A percentile compares a stretch with the other conserved stretches of the same genome.
Conservation (phyloP, 2,797 vertebrate genomes). For the Dipus sagitta region DNA sequence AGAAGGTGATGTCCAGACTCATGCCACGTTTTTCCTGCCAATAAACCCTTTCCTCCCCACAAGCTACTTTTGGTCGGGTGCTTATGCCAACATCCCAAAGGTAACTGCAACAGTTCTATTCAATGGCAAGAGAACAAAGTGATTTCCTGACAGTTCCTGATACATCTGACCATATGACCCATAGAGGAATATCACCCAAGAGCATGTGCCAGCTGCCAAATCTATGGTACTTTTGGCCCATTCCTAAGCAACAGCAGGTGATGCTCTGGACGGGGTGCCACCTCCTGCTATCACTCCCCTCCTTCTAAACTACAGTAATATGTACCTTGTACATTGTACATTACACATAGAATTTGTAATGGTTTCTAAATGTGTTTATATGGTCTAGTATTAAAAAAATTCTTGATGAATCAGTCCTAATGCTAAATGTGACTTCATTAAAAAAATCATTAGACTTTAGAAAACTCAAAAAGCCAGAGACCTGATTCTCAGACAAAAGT, state of each 20-base stretch:
- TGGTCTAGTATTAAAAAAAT: background rate
- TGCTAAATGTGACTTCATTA: constrained; percentile 44
- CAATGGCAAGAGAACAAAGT: background rate
- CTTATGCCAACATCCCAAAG: no score
- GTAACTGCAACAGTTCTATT: background rate
- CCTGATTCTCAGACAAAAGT: background rate
- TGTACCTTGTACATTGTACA: background rate
- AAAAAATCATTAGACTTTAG: constrained; percentile 36
- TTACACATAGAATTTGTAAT: constrained; percentile 31
- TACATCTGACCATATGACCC: background rate
- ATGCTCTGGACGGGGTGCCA: background rate
- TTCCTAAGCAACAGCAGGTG: background rate
- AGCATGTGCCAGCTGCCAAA: background rate
- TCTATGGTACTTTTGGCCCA: background rate
- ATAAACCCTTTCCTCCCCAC: no score
- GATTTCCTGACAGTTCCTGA: background rate
- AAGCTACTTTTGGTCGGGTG: no score
- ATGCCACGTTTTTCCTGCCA: no score
- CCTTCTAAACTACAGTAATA: background rate
- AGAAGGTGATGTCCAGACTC: no score
- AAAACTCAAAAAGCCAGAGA: background rate
- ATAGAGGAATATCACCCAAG: background rate
- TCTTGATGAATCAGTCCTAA: constrained; percentile 42
- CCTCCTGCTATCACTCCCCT: background rate
- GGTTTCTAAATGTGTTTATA: constrained; percentile 32